Evolutionary conservation across 2,888 invertebrate genomes (phyloP).

Genomic region (Callosobruchus maculatus): DNA sequence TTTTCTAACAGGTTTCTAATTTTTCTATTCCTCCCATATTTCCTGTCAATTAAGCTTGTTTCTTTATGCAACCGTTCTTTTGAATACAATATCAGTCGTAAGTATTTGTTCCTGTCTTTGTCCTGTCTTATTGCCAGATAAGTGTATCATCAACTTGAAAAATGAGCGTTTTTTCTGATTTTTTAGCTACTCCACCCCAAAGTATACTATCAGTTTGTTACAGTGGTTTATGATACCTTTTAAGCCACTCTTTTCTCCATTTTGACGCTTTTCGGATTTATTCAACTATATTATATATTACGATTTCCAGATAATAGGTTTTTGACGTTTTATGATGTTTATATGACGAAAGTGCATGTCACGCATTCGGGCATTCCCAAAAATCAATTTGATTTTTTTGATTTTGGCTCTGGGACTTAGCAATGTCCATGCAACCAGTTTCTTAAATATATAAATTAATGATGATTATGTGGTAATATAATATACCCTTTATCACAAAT

Average conservation of each 20-base stretch:
- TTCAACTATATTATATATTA: no score
- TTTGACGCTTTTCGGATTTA: no score
- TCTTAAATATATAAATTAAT: no score
- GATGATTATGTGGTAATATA: no score
- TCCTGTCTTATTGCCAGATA: background rate
- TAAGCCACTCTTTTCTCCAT: background rate
- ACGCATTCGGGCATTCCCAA: no score
- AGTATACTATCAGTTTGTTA: background rate
- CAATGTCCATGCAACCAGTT: no score
- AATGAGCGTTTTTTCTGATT: background rate
- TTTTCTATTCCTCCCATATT: background rate
- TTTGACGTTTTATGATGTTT: no score
- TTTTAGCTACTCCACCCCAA: background rate
- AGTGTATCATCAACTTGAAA: background rate
- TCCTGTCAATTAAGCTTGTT: background rate
- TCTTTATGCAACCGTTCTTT: background rate
- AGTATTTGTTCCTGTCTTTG: background rate
- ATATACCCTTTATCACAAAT: no score
- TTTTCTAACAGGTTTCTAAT: background rate
- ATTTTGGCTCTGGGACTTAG: no score
- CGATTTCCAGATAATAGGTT: no score
- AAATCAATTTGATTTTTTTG: no score
- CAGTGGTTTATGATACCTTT: background rate
- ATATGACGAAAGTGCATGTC: no score
- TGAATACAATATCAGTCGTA: background rate